These are phyloP conservation scores for Habrosyne pyritoides DNA, from an alignment of 2,888 invertebrate genomes.

Conservation along the genomic window DNA sequence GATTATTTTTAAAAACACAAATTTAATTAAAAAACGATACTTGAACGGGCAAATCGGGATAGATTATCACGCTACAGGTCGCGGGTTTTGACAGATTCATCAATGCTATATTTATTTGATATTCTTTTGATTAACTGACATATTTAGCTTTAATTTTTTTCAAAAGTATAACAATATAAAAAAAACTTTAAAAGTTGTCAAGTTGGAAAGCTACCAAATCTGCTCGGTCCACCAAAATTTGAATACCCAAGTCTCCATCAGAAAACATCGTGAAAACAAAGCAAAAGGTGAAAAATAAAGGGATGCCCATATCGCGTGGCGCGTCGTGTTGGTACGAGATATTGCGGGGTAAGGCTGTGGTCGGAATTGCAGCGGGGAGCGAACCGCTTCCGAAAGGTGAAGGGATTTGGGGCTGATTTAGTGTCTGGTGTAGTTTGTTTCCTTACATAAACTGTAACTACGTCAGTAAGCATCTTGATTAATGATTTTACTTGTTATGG, in stretches of 20 bases:
- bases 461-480: not conserved
- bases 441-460: too few species aligned
- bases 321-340: constrained; percentile 8
- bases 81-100: too few species aligned
- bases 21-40: too few species aligned
- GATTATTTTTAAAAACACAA: too few species aligned
- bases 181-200: not conserved
- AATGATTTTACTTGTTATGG: not conserved
- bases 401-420: not conserved
- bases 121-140: too few species aligned
- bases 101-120: too few species aligned
- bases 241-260: not conserved
- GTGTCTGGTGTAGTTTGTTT: too few species aligned
- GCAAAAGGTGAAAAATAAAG: constrained; percentile 24
- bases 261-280: constrained; percentile 13
- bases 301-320: constrained; percentile 6
- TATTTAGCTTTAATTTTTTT: too few species aligned
- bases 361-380: not conserved
- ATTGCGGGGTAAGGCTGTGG: constrained; percentile 7
- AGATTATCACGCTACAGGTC: too few species aligned
- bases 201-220: not conserved
- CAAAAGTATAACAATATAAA: not conserved
- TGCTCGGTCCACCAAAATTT: not conserved
- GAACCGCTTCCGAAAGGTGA: not conserved
- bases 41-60: too few species aligned